Evolutionary conservation across 37 sponge, comb jelly and placozoan genomes (phyloP), one percentile per base, ranked within the genome.

Genomic region (Oscarella lobularis): DNA sequence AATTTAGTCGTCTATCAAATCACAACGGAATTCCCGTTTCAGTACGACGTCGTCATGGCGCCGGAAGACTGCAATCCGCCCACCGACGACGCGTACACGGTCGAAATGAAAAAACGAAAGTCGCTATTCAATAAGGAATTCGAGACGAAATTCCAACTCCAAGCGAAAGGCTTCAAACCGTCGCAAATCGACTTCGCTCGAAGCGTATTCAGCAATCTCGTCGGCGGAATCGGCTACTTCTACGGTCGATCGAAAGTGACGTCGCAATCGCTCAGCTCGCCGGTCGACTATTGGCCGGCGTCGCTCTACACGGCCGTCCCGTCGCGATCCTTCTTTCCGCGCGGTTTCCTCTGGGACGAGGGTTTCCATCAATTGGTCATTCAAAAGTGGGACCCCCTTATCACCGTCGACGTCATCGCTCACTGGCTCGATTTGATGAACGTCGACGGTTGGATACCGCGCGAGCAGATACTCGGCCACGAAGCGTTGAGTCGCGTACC

Each of bases 261-360:
- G 33, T 80, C 79, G 38, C 54, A 48, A 33, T 38, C 36, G n/a
- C 67, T 40, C 0, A 38, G 38, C 4, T 31, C 41, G 27, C 38
- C 79, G 31, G 2, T 72, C 1, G 36, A 39, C 33, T 73, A 80
- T 35, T 80, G 36, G 39, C 75, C 67, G 31, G 39, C 77, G 20
- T 36, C 81, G 3, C 67, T 80, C 20, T 80, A 76, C 36, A 66
- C 85, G 4, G 77, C 71, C 0, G 92, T 91, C 27, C 99, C 99
- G 9, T 94, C 99, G 1, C 84, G 99, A 32, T 91, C 99, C n/a
- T 94, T 91, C 80, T 98, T 98, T 68, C 95, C 99, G 40, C 87
- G 99, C 34, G 99, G 99, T 1, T 98, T 98, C 74, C 99, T 98
- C 38, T 98, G 99, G 99, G 99, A 98, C 65, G 99, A 98, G 71